phyloP scores from a whole-genome alignment of 2,113 vertebrate species.

The Lepidothrix coronata region DNA sequence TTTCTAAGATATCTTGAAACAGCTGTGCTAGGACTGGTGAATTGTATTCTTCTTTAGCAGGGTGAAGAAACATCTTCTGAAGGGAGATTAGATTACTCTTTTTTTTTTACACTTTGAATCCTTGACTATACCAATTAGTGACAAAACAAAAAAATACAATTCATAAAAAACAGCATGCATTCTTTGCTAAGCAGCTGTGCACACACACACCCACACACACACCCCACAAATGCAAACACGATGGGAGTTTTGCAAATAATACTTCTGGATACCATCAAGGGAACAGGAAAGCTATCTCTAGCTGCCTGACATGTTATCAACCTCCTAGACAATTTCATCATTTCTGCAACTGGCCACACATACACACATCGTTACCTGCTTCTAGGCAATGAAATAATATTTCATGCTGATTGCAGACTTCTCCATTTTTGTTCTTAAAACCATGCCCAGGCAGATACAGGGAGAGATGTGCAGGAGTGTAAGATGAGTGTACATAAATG shows the following conservation, averaged over 20 bases:
- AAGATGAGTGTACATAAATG: conserved; percentile 2
- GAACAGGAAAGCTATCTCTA: not conserved
- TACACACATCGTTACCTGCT: not conserved
- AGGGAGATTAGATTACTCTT: not conserved
- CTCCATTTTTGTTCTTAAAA: not conserved
- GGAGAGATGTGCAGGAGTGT: not conserved
- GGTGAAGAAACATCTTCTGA: not conserved
- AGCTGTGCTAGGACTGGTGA: not conserved
- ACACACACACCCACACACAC: not conserved
- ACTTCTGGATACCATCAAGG: not conserved
- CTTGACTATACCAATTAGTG: no score
- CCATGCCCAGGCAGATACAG: not conserved
- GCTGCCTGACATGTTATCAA: not conserved
- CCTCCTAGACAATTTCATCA: not conserved
- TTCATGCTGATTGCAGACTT: not conserved
- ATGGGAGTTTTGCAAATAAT: not conserved
- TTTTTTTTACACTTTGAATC: no score
- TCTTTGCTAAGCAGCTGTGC: not conserved
- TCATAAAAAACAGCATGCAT: not conserved
- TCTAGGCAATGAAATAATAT: not conserved
- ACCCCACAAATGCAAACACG: not conserved
- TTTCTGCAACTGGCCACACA: not conserved
- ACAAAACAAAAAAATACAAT: no score
- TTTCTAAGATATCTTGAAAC: not conserved
- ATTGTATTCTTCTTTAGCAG: not conserved